Percentiles rank a stretch among this genome's conserved stretches.
These are phyloP conservation scores for Ferrisia virgata DNA, from an alignment of 2,888 invertebrate species.

Conservation along the genomic window DNA sequence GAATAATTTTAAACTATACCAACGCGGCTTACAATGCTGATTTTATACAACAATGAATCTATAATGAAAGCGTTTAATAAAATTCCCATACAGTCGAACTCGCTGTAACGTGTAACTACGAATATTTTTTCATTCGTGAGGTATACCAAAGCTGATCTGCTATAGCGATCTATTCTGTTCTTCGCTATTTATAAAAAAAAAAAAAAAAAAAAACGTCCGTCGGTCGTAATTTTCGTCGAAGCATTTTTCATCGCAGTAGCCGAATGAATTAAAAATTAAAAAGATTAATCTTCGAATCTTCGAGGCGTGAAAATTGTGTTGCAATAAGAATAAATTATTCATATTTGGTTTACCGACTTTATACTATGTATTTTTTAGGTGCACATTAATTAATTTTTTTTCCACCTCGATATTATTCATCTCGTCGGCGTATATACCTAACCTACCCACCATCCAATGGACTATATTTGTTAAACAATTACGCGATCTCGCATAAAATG, in stretches of 20 bases:
- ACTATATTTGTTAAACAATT: neutral
- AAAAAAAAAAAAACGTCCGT: neutral
- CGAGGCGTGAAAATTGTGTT: constrained; percentile 12
- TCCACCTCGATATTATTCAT: neutral
- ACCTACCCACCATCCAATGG: neutral
- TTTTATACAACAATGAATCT: constrained; percentile 37
- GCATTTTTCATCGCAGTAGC: neutral
- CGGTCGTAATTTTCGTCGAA: neutral
- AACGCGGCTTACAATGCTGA: constrained; percentile 10
- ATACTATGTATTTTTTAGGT: neutral
- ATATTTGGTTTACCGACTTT: constrained; percentile 26
- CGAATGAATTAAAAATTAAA: constrained; percentile 22
- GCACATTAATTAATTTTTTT: constrained; percentile 20
- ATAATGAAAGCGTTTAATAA: constrained; percentile 37
- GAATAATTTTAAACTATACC: constrained; percentile 1
- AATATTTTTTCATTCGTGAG: neutral
- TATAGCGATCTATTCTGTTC: neutral
- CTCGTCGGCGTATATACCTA: too few relatives aligned
- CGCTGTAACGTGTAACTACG: neutral
- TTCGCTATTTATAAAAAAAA: neutral
- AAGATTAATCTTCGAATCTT: constrained; percentile 18
- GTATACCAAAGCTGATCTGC: neutral
- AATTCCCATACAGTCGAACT: neutral
- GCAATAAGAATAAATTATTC: constrained; percentile 28
- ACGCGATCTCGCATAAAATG: constrained; percentile 18